These are phyloP conservation scores for Drosophila biarmipes DNA, from an alignment of 1,140 invertebrate genomes.

Conservation along the genomic window DNA sequence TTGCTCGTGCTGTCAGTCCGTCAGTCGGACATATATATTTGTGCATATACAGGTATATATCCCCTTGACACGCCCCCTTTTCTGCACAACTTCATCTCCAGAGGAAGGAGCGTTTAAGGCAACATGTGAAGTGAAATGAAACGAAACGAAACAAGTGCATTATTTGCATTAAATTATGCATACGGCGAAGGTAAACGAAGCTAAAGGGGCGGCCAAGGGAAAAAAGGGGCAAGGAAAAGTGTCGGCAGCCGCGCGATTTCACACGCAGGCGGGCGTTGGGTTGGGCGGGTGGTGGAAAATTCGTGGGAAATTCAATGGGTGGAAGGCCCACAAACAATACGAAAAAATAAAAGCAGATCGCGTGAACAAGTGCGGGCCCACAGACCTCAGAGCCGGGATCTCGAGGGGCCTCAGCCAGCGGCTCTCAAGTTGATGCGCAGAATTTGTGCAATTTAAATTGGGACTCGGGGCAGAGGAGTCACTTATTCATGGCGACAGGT, in stretches of 20 bases:
- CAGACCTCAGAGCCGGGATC: constrained; percentile 22
- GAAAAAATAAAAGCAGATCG: constrained; percentile 74
- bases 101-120: constrained; percentile 53
- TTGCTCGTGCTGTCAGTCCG: constrained; percentile 24
- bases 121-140: constrained; percentile 80
- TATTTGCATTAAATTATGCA: constrained; percentile 83
- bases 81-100: constrained; percentile 2
- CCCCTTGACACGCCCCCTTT: background rate
- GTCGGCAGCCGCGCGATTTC: constrained; percentile 74
- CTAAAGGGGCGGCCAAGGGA: constrained; percentile 1
- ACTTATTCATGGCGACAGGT: constrained; percentile 28
- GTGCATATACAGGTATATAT: background rate
- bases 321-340: constrained; percentile 64
- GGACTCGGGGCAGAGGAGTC: constrained; percentile 36
- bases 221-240: constrained; percentile 43
- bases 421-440: constrained; percentile 48
- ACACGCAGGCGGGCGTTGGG: constrained; percentile 51
- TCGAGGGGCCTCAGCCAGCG: constrained; percentile 41
- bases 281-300: background rate
- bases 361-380: constrained; percentile 63
- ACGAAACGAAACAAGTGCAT: constrained; percentile 82
- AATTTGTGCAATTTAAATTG: constrained; percentile 76
- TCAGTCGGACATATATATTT: background rate
- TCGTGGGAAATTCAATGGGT: background rate
- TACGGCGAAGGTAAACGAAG: constrained; percentile 42